Conservation (phyloP, 2,113 vertebrate genomes). For the Sigmodon hispidus region DNA sequence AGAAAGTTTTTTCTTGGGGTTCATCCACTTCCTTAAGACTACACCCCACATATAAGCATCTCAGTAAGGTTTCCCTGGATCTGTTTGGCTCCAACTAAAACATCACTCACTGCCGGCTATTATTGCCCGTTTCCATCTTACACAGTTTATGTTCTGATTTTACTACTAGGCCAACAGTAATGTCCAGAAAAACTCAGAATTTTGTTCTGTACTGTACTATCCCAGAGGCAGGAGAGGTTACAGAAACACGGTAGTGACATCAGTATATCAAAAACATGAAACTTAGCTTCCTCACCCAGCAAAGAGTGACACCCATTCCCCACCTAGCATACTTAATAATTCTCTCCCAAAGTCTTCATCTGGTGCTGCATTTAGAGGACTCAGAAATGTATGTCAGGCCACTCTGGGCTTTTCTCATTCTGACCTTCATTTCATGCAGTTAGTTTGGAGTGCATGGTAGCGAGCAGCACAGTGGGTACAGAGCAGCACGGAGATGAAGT, state of each 20-base stretch:
- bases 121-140: background rate
- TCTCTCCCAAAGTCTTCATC: background rate
- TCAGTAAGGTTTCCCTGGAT: background rate
- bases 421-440: background rate
- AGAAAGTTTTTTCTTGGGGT: slow-evolving; percentile 3
- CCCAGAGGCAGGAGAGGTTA: background rate
- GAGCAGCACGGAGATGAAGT: background rate
- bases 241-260: background rate
- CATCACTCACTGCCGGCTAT: background rate
- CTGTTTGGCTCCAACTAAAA: slow-evolving; percentile 7
- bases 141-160: background rate
- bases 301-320: background rate
- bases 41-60: background rate
- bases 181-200: background rate
- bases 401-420: background rate
- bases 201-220: slow-evolving; percentile 19
- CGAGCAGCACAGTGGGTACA: background rate
- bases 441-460: background rate
- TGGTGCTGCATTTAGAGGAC: background rate
- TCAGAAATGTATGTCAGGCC: background rate
- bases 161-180: background rate
- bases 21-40: background rate
- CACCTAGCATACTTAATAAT: background rate
- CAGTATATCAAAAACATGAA: background rate
- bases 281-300: background rate